These are phyloP conservation scores for human DNA, from an alignment of 2,113 vertebrate species.

Conservation along the genomic window GRCh38 chr6:39847001-39847500, in stretches of 20 bases:
- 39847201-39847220: neutral
- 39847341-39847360: neutral
- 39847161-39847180: too few relatives aligned
- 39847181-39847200: rapidly evolving
- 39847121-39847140: neutral
- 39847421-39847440: neutral
- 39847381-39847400: neutral
- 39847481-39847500: neutral
- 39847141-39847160: neutral
- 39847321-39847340: neutral
- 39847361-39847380: neutral
- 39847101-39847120: neutral
- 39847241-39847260: too few relatives aligned
- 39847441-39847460: neutral
- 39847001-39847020: neutral
- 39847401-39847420: neutral
- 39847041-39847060: conserved; percentile 72
- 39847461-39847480: neutral
- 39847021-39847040: conserved; percentile 64
- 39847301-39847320: neutral
- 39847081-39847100: conserved; percentile 9
- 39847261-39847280: neutral
- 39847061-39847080: conserved; percentile 61
- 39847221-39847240: neutral
- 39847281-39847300: neutral